A percentile compares a stretch with the other conserved stretches of the same genome.
Evolutionary conservation across 2,888 invertebrate genomes (phyloP).

Genomic region (Alviniconcha strummeri): DNA sequence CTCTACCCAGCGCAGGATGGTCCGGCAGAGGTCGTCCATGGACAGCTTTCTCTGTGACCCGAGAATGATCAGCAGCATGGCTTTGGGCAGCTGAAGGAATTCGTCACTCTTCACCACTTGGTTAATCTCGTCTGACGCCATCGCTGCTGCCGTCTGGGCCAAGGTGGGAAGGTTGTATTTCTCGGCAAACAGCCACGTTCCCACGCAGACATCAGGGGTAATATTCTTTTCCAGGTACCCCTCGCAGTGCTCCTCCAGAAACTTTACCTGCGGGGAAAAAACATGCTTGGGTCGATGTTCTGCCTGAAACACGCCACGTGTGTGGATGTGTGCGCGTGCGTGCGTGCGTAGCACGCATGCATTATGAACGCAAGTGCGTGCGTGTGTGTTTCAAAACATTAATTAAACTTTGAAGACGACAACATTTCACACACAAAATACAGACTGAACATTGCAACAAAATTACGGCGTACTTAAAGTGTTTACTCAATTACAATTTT

Average conservation of each 20-base stretch:
- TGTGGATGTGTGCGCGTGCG: too few species aligned
- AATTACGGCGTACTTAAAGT: too few species aligned
- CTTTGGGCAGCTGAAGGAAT: slow-evolving; percentile 19
- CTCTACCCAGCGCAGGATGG: slow-evolving; percentile 31
- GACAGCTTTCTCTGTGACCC: slow-evolving; percentile 11
- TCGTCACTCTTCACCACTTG: neutral
- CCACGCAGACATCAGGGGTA: neutral
- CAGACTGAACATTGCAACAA: too few species aligned
- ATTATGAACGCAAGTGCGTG: too few species aligned
- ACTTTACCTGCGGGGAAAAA: neutral
- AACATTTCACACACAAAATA: too few species aligned
- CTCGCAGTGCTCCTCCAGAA: slow-evolving; percentile 18
- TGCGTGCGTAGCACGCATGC: too few species aligned
- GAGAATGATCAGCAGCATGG: slow-evolving; percentile 22
- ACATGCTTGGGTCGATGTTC: too few species aligned
- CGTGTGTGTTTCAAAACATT: too few species aligned
- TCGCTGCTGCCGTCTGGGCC: neutral
- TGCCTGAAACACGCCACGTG: too few species aligned
- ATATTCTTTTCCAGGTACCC: neutral
- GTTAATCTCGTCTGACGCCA: neutral
- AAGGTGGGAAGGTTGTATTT: neutral
- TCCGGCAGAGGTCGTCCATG: slow-evolving; percentile 12
- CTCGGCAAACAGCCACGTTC: slow-evolving; percentile 20
- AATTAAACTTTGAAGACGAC: too few species aligned
- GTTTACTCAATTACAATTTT: too few species aligned